Base-by-base conservation (phyloP, 2,888 invertebrate genomes). In the Lasioglossum calceatum region DNA sequence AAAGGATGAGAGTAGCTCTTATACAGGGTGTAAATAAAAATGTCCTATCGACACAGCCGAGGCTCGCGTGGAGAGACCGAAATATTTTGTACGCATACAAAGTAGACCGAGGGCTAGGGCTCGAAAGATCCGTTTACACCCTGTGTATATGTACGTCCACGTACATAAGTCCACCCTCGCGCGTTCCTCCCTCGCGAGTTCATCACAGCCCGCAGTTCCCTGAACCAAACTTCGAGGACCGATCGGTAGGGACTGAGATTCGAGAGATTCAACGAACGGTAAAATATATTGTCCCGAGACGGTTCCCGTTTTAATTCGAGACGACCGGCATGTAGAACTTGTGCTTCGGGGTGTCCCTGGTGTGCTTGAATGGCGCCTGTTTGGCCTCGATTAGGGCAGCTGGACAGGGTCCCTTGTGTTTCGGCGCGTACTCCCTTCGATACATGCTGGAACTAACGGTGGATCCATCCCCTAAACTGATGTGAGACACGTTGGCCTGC, bases 331-430 rank as follows among this genome's bases (percentile, higher is more conserved):
- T 96, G 94, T 98, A 98, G 95, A 98, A 98, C 94, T 98, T 98
- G 95, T 98, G 98, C 93, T 98, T 97, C 91, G 97, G 97, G 19
- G 98, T 98, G 94, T 98, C 98, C 88, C 98, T 96, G 44, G 98
- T 98, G 93, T 98, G 98, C 95, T 98, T 98, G 95, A 97, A 98
- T 32, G 97, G 97, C 82, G 98, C 97, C 88, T 97, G 96, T 82
- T 97, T 97, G 64, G 97, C 96, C 93, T 98, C 97, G 80, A 98
- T 96, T 88, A 98, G 96, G 54, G 98, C 96, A 58, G 98, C 98
- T 0, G 98, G 98, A 95, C 98, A 98, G 1, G 98, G 97, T 78
- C 98, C 97, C 50, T 96, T 95, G 89, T 97, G 97, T 87, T 97
- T 96, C 0, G 97, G 96, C 27, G 97, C 96, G 93, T 97, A 98